Conservation (phyloP, 2,888 invertebrate species). For the Loripinus fragilis region DNA sequence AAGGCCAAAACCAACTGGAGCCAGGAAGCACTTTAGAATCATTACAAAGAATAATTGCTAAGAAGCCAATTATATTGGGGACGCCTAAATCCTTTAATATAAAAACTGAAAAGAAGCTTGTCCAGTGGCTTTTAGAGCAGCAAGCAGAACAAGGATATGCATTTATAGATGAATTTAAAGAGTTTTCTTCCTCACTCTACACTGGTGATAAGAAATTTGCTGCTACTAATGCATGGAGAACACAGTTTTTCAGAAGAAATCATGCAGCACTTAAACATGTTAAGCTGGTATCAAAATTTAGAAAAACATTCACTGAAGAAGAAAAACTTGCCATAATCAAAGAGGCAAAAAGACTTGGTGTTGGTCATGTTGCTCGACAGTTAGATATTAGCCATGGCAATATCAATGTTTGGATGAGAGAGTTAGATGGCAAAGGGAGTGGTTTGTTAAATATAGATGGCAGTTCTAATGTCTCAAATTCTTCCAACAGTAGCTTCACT, state of each 20-base stretch:
- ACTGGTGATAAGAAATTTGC: constrained; percentile 57
- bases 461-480: background rate
- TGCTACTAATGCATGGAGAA: constrained; percentile 60
- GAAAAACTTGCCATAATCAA: constrained; percentile 53
- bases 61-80: constrained; percentile 54
- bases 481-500: background rate
- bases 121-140: constrained; percentile 53
- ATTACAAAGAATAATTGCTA: constrained; percentile 17
- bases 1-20: no score
- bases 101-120: constrained; percentile 58
- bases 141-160: constrained; percentile 55
- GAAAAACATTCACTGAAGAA: constrained; percentile 52
- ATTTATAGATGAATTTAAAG: constrained; percentile 53
- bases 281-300: constrained; percentile 53
- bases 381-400: constrained; percentile 54
- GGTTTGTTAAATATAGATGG: background rate
- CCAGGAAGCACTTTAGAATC: background rate
- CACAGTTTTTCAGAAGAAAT: constrained; percentile 52
- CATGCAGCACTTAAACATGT: constrained; percentile 54
- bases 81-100: constrained; percentile 50
- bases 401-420: constrained; percentile 55
- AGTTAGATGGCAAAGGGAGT: constrained; percentile 30
- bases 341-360: constrained; percentile 53
- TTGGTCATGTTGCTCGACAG: constrained; percentile 52
- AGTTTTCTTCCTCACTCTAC: constrained; percentile 54